phyloP scores from a whole-genome alignment of 2,113 vertebrate genomes.

The Poeciliopsis prolifica region DNA sequence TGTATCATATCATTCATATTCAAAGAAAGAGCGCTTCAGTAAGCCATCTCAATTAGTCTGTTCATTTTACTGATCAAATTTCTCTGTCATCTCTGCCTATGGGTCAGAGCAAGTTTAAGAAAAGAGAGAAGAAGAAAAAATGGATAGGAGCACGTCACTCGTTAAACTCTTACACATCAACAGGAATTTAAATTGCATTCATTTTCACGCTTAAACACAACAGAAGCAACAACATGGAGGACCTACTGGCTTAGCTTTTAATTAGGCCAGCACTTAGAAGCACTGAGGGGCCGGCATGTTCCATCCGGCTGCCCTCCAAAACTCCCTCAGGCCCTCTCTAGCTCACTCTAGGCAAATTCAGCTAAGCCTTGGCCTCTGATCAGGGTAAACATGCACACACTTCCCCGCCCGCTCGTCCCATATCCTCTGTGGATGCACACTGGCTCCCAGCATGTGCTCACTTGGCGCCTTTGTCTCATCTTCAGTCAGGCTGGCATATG shows the following conservation, averaged over 20 bases:
- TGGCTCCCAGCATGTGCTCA: slow-evolving; percentile 9
- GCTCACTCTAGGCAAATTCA: slow-evolving; percentile 55
- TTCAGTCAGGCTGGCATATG: slow-evolving; percentile 5
- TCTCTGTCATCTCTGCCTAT: not conserved
- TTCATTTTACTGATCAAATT: not conserved
- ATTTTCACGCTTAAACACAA: slow-evolving; percentile 5
- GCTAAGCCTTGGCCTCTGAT: slow-evolving; percentile 55
- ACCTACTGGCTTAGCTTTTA: slow-evolving; percentile 60
- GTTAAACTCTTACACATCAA: not conserved
- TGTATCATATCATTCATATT: not conserved
- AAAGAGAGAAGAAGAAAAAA: not conserved
- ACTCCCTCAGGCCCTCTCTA: slow-evolving; percentile 47
- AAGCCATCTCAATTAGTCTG: not conserved
- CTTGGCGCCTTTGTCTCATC: slow-evolving; percentile 36
- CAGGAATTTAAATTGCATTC: not conserved
- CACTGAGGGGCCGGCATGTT: slow-evolving; percentile 61
- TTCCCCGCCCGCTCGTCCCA: slow-evolving; percentile 17
- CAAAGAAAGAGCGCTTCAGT: not conserved
- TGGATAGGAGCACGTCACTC: not conserved
- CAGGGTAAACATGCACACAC: slow-evolving; percentile 46
- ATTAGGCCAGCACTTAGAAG: slow-evolving; percentile 64
- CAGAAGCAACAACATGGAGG: slow-evolving; percentile 29
- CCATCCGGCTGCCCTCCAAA: slow-evolving; percentile 56
- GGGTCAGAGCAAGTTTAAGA: not conserved
- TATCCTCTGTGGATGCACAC: slow-evolving; percentile 11